Evolutionary conservation across 2,113 vertebrate species (phyloP).

Genomic region (Emydocephalus ijimae): DNA sequence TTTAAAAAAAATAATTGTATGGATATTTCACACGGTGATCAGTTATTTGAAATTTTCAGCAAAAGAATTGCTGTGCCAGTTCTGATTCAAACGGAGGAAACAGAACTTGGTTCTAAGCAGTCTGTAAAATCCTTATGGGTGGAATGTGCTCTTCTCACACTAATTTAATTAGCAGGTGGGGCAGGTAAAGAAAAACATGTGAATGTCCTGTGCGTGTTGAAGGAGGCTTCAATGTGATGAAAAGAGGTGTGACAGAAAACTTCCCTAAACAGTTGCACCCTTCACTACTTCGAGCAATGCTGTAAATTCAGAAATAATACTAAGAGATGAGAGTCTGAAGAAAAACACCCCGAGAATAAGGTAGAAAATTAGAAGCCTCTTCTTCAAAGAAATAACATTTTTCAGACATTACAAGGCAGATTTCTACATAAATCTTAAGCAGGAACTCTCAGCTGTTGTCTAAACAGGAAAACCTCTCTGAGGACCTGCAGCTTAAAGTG

Average conservation of each 20-base stretch:
- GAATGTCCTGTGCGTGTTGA: not conserved
- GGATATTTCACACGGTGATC: not conserved
- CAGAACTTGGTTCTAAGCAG: not conserved
- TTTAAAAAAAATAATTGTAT: not conserved
- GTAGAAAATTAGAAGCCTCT: not conserved
- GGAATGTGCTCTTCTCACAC: not conserved
- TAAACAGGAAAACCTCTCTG: not conserved
- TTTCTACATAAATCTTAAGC: not conserved
- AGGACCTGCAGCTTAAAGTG: not conserved
- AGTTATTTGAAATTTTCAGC: not conserved
- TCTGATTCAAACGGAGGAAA: not conserved
- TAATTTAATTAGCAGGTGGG: not conserved
- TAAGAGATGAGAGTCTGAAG: not conserved
- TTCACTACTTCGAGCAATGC: not conserved
- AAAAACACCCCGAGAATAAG: not conserved
- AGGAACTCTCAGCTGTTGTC: not conserved
- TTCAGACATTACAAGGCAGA: not conserved
- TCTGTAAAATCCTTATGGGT: not conserved
- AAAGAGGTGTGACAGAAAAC: not conserved
- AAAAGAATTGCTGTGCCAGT: not conserved
- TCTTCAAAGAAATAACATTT: not conserved
- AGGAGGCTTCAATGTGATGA: not conserved
- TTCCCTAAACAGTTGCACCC: not conserved
- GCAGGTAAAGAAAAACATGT: not conserved
- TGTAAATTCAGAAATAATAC: not conserved